Conservation (phyloP, 2,888 invertebrate genomes). For the Balanococcus diminutus region DNA sequence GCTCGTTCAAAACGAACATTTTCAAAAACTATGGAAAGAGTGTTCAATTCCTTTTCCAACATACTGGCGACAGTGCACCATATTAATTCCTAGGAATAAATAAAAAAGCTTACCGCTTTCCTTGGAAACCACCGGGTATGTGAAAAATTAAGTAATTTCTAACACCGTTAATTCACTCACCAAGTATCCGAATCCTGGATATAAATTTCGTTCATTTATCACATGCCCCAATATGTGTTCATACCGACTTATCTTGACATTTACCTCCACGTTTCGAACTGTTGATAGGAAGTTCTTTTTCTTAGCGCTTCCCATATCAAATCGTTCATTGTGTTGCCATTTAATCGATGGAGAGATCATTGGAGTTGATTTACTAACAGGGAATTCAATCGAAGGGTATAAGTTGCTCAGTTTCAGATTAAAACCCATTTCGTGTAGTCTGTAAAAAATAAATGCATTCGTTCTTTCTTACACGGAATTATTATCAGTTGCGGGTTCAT, state of each 20-base stretch:
- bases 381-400: constrained; percentile 64
- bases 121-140: background rate
- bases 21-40: background rate
- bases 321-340: constrained; percentile 67
- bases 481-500: background rate
- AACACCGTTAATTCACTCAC: too few species aligned
- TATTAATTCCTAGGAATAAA: background rate
- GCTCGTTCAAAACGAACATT: constrained; percentile 23
- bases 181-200: constrained; percentile 94
- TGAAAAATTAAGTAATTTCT: constrained; percentile 58
- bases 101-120: background rate
- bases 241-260: constrained; percentile 75
- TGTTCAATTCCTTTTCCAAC: background rate
- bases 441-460: too few species aligned
- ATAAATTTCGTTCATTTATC: constrained; percentile 91
- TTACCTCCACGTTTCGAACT: constrained; percentile 77
- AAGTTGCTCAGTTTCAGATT: constrained; percentile 63
- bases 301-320: constrained; percentile 61
- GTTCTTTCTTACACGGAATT: background rate
- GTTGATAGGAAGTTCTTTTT: constrained; percentile 68
- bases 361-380: constrained; percentile 66
- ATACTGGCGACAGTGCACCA: background rate
- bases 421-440: constrained; percentile 65
- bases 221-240: constrained; percentile 81
- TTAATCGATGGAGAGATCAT: constrained; percentile 65